A percentile compares a stretch with the other conserved stretches of the same genome.
phyloP scores from a whole-genome alignment of 1,140 invertebrate genomes.

The Oryctes rhinoceros region DNA sequence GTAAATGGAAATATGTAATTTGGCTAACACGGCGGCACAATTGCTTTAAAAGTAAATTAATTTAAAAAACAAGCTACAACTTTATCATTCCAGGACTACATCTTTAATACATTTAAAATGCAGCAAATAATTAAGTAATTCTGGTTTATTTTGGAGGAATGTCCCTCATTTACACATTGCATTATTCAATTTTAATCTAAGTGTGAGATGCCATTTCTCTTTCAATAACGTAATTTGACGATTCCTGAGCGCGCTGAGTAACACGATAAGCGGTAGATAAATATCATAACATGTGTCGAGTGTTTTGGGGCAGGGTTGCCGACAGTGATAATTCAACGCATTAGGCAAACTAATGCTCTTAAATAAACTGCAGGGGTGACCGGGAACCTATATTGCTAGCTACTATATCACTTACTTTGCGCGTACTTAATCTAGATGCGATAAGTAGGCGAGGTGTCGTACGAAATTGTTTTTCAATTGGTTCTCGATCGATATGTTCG shows the following conservation, averaged over 20 bases:
- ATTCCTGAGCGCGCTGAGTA: slow-evolving; percentile 41
- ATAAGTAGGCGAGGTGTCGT: slow-evolving; percentile 41
- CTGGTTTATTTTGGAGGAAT: too few relatives aligned
- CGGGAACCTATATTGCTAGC: slow-evolving; percentile 20
- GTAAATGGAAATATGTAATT: too few relatives aligned
- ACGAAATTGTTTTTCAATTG: slow-evolving; percentile 41
- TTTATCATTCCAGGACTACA: too few relatives aligned
- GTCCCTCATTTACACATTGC: too few relatives aligned
- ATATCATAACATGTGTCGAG: slow-evolving; percentile 56
- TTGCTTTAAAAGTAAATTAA: too few relatives aligned
- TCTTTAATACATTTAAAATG: too few relatives aligned
- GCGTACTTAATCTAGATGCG: slow-evolving; percentile 41
- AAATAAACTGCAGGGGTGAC: slow-evolving; percentile 42
- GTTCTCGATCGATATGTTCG: background rate
- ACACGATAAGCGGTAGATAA: slow-evolving; percentile 54
- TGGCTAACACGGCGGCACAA: too few relatives aligned
- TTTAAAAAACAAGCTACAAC: too few relatives aligned
- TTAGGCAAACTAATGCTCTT: slow-evolving; percentile 48
- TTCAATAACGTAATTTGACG: slow-evolving; percentile 26
- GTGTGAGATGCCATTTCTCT: background rate
- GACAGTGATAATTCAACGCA: slow-evolving; percentile 47
- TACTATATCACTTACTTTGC: slow-evolving; percentile 19
- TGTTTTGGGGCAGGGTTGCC: slow-evolving; percentile 52
- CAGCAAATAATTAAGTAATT: too few relatives aligned
- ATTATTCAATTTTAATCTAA: too few relatives aligned